Evolutionary conservation across 2,888 invertebrate genomes (phyloP).

Genomic region (Antitype chi): DNA sequence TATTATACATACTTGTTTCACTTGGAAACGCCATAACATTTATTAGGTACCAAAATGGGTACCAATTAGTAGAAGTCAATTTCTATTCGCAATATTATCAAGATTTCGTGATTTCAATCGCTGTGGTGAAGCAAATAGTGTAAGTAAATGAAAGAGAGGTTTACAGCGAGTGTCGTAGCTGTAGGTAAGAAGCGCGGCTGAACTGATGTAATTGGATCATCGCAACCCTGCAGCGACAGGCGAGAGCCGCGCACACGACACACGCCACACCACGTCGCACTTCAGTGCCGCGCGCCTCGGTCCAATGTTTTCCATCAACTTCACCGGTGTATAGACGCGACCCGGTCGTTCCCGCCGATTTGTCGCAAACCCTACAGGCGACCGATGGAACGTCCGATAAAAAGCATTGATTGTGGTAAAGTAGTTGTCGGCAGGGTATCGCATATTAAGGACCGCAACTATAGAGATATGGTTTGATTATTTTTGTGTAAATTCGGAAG

Average conservation of each 20-base stretch:
- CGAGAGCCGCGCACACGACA: background rate
- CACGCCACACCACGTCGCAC: background rate
- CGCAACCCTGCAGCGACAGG: slow-evolving; percentile 25
- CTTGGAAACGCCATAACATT: background rate
- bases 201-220: slow-evolving; percentile 32
- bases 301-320: slow-evolving; percentile 9
- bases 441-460: background rate
- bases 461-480: background rate
- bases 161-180: background rate
- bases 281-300: background rate
- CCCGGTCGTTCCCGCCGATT: slow-evolving; percentile 2
- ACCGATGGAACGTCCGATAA: background rate
- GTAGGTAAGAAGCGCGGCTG: slow-evolving; percentile 1
- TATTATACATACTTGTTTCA: background rate
- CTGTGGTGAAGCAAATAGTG: background rate
- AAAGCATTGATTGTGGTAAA: background rate
- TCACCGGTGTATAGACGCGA: slow-evolving; percentile 1
- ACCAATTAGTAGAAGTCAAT: background rate
- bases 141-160: background rate
- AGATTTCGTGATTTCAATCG: background rate
- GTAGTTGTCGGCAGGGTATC: background rate
- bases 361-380: background rate
- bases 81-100: background rate
- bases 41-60: background rate
- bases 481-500: background rate